Evolutionary conservation across 2,888 invertebrate genomes (phyloP), one percentile per base, ranked within the genome.

Genomic region (Limnephilus marmoratus): DNA sequence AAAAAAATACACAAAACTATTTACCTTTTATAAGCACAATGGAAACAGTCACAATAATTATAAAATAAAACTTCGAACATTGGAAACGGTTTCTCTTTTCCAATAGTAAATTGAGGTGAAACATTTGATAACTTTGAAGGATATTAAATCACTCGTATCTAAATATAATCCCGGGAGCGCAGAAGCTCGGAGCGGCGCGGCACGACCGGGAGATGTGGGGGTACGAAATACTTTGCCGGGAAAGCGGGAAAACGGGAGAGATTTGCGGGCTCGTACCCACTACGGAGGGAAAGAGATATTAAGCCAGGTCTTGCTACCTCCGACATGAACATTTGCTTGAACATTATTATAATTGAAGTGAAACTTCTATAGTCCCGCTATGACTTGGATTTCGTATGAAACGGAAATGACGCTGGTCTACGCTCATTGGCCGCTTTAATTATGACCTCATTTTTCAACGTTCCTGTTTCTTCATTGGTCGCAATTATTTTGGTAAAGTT

Each of bases 111-210:
- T 31, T 86, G 45, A 49, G 31, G 0, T 41, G 86, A 41, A 86
- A 86, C 86, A 86, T 86, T 83, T 31, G 34, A 83, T 34, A 83
- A 83, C 2, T 31, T 31, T 83, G 34, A 83, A 31, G 68, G 24
- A 68, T 68, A 83, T 34, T 34, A 83, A 31, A 37, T 15, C 82
- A 37, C 82, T 15, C 82, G 31, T 15, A 13, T 31, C 86, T 15
- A 31, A 45, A 29, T n/a, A 86, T 9, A 86, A 86, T 41, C 15
- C 53, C 86, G 45, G 86, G 86, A n/a, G 86, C 86, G 53, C 49
- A 86, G 86, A 31, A 53, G 45, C 13, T 37, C 45, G 45, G 11
- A 29, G 45, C 45, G 86, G 86, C n/a, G 49, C n/a, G 45, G 29
- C 24, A 45, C 86, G 53, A 86, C 86, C 45, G 86, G 29, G 86